These are phyloP conservation scores for Dioctria rufipes DNA, from an alignment of 2,888 invertebrate genomes.

Conservation along the genomic window DNA sequence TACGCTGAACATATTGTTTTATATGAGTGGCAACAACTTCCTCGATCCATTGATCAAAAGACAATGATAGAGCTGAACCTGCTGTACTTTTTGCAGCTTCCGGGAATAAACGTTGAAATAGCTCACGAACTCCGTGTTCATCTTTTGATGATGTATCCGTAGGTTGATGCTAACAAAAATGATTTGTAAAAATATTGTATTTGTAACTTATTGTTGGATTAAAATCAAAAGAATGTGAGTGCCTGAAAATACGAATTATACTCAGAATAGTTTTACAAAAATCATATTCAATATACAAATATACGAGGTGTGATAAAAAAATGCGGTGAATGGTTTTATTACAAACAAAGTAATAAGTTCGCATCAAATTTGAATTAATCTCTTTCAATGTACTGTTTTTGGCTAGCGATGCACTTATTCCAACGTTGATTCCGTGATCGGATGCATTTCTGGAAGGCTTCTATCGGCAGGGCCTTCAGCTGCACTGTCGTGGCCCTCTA, in stretches of 20 bases:
- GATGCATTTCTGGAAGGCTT: too few relatives aligned
- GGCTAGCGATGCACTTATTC: too few relatives aligned
- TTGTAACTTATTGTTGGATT: neutral
- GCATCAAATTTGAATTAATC: too few relatives aligned
- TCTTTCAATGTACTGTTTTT: too few relatives aligned
- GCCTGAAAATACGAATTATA: neutral
- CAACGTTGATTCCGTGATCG: too few relatives aligned
- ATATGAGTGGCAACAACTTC: slow-evolving; percentile 68
- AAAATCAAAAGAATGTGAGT: neutral
- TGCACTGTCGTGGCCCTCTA: too few relatives aligned
- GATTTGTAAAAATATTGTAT: neutral
- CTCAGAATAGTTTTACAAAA: neutral
- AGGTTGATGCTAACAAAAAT: slow-evolving; percentile 10
- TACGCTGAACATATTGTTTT: slow-evolving; percentile 63
- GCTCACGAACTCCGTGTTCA: slow-evolving; percentile 67
- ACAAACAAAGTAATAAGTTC: too few relatives aligned
- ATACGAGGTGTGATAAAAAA: too few relatives aligned
- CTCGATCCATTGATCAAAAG: slow-evolving; percentile 70
- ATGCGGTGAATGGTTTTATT: too few relatives aligned
- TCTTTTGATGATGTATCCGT: slow-evolving; percentile 60
- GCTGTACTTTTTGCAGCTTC: slow-evolving; percentile 67
- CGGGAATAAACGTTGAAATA: slow-evolving; percentile 69
- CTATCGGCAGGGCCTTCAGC: too few relatives aligned
- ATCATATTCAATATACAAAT: neutral
- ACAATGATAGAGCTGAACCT: slow-evolving; percentile 65